Percentiles rank a stretch among this genome's conserved stretches.
phyloP scores from a whole-genome alignment of 2,888 invertebrate genomes.

The Parnassius orleans region DNA sequence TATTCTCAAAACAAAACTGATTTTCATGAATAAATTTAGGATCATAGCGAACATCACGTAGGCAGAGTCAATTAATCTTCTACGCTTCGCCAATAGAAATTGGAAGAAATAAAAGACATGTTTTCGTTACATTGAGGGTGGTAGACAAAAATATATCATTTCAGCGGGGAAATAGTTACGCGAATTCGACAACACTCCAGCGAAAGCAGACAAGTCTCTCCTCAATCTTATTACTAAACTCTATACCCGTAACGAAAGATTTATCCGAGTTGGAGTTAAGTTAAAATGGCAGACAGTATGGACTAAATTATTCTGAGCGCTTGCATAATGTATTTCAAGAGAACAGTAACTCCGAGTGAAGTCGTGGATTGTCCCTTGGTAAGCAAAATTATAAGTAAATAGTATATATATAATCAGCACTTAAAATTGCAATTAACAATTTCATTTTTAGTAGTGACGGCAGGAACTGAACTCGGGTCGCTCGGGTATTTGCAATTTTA shows the following conservation, averaged over 20 bases:
- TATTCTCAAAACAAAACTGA: background rate
- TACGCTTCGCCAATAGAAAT: background rate
- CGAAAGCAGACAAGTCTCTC: slow-evolving; percentile 2
- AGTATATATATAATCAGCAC: no score
- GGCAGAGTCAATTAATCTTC: background rate
- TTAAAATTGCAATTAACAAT: no score
- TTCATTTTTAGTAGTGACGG: no score
- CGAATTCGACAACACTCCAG: background rate
- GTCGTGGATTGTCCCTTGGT: no score
- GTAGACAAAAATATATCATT: background rate
- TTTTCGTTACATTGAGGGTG: background rate
- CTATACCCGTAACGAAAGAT: background rate
- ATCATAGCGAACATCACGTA: background rate
- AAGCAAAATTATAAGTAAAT: no score
- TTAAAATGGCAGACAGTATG: slow-evolving; percentile 1
- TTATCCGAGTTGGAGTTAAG: background rate
- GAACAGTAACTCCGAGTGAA: no score
- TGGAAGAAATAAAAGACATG: background rate
- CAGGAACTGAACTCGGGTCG: no score
- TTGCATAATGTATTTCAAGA: background rate
- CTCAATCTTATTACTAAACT: background rate
- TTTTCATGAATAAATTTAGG: background rate
- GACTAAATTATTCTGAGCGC: background rate
- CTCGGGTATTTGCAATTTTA: no score
- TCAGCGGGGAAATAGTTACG: background rate